These are phyloP conservation scores for Ramphastos sulfuratus DNA, from an alignment of 2,113 vertebrate species.

Conservation along the genomic window DNA sequence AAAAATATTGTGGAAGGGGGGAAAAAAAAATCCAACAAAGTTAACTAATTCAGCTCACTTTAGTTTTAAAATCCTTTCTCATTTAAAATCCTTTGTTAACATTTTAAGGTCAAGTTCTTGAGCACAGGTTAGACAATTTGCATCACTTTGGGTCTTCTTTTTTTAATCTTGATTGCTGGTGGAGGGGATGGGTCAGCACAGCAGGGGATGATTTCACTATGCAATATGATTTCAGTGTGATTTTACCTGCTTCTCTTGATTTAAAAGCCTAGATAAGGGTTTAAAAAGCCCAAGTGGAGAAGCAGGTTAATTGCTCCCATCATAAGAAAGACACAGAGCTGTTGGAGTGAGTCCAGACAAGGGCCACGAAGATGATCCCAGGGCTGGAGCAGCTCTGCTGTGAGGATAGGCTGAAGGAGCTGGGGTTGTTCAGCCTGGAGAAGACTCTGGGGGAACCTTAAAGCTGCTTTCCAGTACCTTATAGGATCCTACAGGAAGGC, in stretches of 20 bases:
- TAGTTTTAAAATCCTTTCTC: background rate
- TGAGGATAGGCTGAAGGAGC: too few species aligned
- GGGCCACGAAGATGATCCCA: too few species aligned
- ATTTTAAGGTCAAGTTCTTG: background rate
- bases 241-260: background rate
- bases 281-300: background rate
- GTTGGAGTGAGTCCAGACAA: too few species aligned
- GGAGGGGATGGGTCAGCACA: background rate
- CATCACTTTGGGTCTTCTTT: background rate
- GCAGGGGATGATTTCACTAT: background rate
- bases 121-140: background rate
- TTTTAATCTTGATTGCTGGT: background rate
- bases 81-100: background rate
- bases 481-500: too few species aligned
- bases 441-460: too few species aligned
- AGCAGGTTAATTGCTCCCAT: background rate
- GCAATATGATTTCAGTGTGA: too few species aligned
- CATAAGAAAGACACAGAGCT: too few species aligned
- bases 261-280: background rate
- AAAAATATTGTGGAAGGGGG: background rate
- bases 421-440: too few species aligned
- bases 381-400: too few species aligned
- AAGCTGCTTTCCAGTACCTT: too few species aligned
- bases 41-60: background rate
- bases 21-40: too few species aligned